Evolutionary conservation across 2,113 vertebrate species (phyloP).

Genomic region (Rhipidura dahli): DNA sequence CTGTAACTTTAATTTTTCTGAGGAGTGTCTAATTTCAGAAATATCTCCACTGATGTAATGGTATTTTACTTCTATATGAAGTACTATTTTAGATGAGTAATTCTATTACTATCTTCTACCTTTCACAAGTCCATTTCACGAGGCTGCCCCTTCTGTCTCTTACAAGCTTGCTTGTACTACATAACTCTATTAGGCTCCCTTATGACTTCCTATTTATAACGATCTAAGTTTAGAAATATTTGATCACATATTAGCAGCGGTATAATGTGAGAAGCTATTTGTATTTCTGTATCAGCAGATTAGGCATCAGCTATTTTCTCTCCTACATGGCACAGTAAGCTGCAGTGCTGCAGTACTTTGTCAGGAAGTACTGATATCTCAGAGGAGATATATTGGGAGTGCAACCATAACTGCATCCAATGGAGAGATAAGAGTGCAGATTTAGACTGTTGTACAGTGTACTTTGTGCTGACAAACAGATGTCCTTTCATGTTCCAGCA

Average conservation of each 20-base stretch:
- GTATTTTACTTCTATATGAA: not conserved
- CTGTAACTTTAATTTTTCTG: not conserved
- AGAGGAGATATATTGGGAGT: not conserved
- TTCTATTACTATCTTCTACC: not conserved
- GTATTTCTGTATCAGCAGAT: constrained; percentile 21
- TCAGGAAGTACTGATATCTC: not conserved
- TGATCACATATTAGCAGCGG: constrained; percentile 27
- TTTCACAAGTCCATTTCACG: not conserved
- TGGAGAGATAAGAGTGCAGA: not conserved
- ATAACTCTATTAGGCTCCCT: not conserved
- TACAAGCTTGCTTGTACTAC: not conserved
- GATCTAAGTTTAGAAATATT: constrained; percentile 21
- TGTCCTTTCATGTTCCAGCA: not conserved
- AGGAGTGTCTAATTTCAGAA: not conserved
- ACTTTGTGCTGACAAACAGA: not conserved
- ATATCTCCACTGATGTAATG: not conserved
- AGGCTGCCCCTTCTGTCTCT: not conserved
- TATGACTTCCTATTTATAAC: not conserved
- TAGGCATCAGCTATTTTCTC: constrained; percentile 4
- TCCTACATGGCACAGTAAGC: not conserved
- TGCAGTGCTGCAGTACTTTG: not conserved
- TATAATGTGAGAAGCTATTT: constrained; percentile 15
- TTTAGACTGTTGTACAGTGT: not conserved
- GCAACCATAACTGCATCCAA: not conserved
- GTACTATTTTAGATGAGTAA: not conserved